Conservation (phyloP, 2,797 vertebrate genomes). For the Megaceryle alcyon region DNA sequence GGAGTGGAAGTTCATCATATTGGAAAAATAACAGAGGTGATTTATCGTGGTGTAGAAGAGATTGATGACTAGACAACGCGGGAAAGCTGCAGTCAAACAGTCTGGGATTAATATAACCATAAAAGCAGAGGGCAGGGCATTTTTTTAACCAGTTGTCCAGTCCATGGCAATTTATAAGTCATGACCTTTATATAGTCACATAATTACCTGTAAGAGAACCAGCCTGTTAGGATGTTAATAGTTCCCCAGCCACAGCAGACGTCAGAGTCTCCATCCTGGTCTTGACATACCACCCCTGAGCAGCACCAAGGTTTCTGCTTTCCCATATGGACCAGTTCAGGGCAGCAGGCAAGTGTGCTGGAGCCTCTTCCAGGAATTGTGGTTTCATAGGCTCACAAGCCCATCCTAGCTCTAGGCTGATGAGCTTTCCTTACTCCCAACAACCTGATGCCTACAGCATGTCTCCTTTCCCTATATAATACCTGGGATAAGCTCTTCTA, state of each 20-base stretch:
- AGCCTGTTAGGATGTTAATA: not conserved
- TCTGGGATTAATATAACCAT: not conserved
- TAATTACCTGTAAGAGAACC: not conserved
- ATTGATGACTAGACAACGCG: not conserved
- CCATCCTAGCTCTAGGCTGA: not conserved
- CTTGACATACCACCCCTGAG: not conserved
- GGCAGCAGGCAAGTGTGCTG: not conserved
- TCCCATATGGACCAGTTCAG: not conserved
- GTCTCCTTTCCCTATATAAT: not conserved
- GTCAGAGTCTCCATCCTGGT: not conserved
- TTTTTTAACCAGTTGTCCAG: not conserved
- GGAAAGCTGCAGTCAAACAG: not conserved
- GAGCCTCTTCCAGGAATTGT: not conserved
- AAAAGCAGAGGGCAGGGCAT: not conserved
- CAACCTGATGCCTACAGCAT: not conserved
- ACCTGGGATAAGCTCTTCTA: not conserved
- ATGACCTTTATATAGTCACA: not conserved
- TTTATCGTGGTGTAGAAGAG: not conserved
- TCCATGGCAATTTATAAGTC: not conserved
- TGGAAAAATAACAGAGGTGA: not conserved
- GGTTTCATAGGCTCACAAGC: not conserved
- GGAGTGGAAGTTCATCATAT: fast-evolving
- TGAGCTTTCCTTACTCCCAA: not conserved
- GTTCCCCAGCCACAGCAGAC: not conserved
- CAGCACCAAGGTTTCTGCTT: not conserved